Base-by-base conservation (phyloP, 2,113 vertebrate genomes). In the Eclectus roratus region DNA sequence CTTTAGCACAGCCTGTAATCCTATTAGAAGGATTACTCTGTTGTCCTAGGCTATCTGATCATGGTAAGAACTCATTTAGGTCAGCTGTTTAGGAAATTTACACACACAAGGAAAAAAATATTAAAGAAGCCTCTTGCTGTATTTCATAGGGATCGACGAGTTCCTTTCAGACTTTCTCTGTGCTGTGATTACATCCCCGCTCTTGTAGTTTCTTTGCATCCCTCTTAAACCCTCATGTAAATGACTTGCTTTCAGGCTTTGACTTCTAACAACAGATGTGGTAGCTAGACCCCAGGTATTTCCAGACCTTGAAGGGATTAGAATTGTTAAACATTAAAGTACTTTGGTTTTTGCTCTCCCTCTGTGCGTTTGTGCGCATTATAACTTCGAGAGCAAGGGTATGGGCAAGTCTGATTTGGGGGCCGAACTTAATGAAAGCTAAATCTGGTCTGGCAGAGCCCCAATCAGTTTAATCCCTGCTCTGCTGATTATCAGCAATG, bases 1-100 rank as follows among this genome's bases (percentile, higher is more conserved):
- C 84, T 96, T 96, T 92, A 94, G 74, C 89, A 79, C 76, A 95
- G 96, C 41, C 96, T 91, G 35, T 98, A 98, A 98, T 98, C 97
- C 97, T 97, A 97, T 98, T 98, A 97, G 93, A 96, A 77, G 97
- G 97, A 97, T 98, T 98, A 98, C 90, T 96, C 90, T 96, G 93
- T 97, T 97, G 97, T 98, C 97, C 96, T 95, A 85, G 64, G 85
- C 88, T 98, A 97, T 98, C 97, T 97, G 98, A 98, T 98, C 35
- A 21, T 96, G 85, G 94, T 98, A 97, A 96, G 96, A 97, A 96
- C 94, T 97, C 94, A 95, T 97, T 97, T 97, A 97, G 97, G 97
- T 96, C 98, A 97, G 89, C 88, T 96, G 96, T 97, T 97, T 88
- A 94, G 95, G 94, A 97, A 97, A 97, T 97, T 86, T 97, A 96